A percentile compares a stretch with the other conserved stretches of the same genome.
phyloP scores from a whole-genome alignment of 2,113 vertebrate species.

The Lampris incognitus region DNA sequence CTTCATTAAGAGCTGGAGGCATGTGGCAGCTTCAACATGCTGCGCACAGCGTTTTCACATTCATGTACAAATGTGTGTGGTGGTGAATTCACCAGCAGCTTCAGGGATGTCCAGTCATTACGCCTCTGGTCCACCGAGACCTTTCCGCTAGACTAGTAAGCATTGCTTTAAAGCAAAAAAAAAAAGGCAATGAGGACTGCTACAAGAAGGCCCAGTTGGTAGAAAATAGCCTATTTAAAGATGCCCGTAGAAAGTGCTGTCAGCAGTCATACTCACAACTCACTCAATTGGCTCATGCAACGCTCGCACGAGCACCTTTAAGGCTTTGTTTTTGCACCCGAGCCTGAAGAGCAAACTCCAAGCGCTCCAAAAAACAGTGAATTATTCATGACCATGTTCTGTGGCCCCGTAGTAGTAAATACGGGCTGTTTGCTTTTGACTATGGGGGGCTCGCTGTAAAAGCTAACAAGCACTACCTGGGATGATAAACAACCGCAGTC shows the following conservation, averaged over 20 bases:
- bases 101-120: too few relatives aligned
- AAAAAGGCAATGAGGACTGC: too few relatives aligned
- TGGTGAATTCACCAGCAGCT: too few relatives aligned
- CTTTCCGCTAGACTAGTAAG: too few relatives aligned
- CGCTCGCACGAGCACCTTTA: constrained; percentile 25
- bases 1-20: too few relatives aligned
- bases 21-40: too few relatives aligned
- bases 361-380: constrained; percentile 55
- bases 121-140: too few relatives aligned
- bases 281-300: constrained; percentile 19
- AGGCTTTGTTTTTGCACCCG: constrained; percentile 13
- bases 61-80: too few relatives aligned
- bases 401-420: constrained; percentile 33
- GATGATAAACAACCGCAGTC: constrained; percentile 48
- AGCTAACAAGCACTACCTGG: constrained; percentile 34
- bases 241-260: background rate
- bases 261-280: constrained; percentile 10
- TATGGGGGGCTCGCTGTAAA: constrained; percentile 30
- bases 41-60: too few relatives aligned
- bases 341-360: constrained; percentile 22
- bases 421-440: constrained; percentile 41
- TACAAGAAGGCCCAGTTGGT: too few relatives aligned
- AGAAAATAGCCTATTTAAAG: too few relatives aligned
- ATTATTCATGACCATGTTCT: constrained; percentile 59
- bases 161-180: too few relatives aligned